Conservation (phyloP, 2,113 vertebrate genomes). For the Cyphomyrus discorhynchus region DNA sequence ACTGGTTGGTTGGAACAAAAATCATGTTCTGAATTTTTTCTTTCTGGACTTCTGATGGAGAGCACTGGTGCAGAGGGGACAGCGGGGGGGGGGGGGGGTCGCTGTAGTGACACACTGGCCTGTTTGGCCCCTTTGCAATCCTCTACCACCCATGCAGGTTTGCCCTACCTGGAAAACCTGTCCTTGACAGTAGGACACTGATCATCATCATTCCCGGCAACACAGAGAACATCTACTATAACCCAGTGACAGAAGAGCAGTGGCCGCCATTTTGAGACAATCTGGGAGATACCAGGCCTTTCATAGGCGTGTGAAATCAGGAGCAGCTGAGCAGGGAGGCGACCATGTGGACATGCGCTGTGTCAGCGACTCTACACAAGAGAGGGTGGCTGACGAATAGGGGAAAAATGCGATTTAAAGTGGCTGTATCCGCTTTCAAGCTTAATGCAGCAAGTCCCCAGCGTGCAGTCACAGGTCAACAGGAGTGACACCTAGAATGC, state of each 20-base stretch:
- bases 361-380: background rate
- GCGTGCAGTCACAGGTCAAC: background rate
- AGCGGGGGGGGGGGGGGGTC: background rate
- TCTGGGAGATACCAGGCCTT: background rate
- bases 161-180: constrained; percentile 68
- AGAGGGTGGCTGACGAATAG: background rate
- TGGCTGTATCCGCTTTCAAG: background rate
- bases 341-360: background rate
- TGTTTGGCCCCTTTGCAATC: constrained; percentile 30
- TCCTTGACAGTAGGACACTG: constrained; percentile 69
- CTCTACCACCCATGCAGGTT: constrained; percentile 41
- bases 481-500: background rate
- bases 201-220: constrained; percentile 72
- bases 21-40: too few relatives aligned
- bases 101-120: background rate
- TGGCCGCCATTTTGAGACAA: background rate
- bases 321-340: background rate
- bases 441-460: background rate
- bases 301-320: background rate
- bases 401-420: background rate
- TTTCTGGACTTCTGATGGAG: background rate
- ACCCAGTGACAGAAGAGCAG: constrained; percentile 11
- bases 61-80: background rate
- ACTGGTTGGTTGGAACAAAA: too few relatives aligned
- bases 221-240: background rate